These are phyloP conservation scores for Nomada ferruginata DNA, from an alignment of 2,888 invertebrate genomes.

Conservation along the genomic window DNA sequence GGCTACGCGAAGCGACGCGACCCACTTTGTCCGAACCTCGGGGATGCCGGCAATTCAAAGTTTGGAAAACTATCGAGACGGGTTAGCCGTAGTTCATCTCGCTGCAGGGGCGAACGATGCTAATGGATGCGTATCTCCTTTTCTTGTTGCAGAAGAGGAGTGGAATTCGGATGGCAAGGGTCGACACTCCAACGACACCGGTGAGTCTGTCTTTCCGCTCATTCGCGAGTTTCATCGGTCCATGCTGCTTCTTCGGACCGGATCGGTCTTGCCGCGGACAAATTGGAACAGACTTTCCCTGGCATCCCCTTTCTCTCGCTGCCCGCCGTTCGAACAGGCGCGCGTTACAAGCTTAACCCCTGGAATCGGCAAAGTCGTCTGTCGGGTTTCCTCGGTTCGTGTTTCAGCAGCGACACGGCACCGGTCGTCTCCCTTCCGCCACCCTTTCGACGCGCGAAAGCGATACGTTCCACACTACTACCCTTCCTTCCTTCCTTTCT, in stretches of 20 bases:
- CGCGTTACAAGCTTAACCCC: slow-evolving; percentile 74
- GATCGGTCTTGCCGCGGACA: neutral
- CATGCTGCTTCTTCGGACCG: neutral
- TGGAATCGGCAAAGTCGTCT: slow-evolving; percentile 74
- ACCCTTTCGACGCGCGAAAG: slow-evolving; percentile 65
- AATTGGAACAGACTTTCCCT: slow-evolving; percentile 33
- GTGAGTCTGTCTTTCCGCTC: slow-evolving; percentile 76
- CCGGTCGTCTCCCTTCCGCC: slow-evolving; percentile 28
- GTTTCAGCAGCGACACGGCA: slow-evolving; percentile 64
- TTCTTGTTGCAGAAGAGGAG: slow-evolving; percentile 86
- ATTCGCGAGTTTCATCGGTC: slow-evolving; percentile 1
- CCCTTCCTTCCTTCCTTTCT: neutral
- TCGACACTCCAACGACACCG: slow-evolving; percentile 81
- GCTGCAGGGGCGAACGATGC: neutral
- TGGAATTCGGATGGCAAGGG: slow-evolving; percentile 87
- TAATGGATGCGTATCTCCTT: slow-evolving; percentile 53
- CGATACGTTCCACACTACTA: slow-evolving; percentile 67
- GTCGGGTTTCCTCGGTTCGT: slow-evolving; percentile 78
- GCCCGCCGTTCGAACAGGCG: slow-evolving; percentile 46
- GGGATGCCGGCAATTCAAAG: neutral
- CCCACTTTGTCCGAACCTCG: neutral
- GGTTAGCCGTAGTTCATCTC: neutral
- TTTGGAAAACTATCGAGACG: neutral
- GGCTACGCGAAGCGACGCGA: too few species aligned
- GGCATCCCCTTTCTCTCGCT: neutral